These are phyloP conservation scores for Rhombomys opimus DNA, from an alignment of 2,113 vertebrate genomes.

Conservation along the genomic window DNA sequence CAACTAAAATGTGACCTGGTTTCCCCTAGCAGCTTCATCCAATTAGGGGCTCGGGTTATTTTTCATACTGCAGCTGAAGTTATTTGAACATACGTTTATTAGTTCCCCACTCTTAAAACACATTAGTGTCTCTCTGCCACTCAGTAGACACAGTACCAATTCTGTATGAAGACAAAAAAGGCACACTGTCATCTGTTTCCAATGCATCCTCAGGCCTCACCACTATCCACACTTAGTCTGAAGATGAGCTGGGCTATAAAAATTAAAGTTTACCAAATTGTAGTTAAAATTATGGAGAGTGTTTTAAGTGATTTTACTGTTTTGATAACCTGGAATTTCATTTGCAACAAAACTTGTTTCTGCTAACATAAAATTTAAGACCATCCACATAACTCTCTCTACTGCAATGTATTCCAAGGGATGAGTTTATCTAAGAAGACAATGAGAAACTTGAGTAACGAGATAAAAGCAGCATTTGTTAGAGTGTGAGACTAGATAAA, in stretches of 20 bases:
- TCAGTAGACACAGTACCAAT: background rate
- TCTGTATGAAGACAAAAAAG: background rate
- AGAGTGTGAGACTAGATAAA: background rate
- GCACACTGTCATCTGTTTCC: background rate
- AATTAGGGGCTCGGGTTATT: background rate
- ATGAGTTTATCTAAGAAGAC: background rate
- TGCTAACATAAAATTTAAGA: background rate
- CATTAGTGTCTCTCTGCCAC: background rate
- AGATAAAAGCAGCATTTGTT: slow-evolving; percentile 4
- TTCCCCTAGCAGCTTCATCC: background rate
- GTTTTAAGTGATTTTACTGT: background rate
- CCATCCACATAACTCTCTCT: background rate
- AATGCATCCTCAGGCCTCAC: background rate
- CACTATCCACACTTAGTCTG: background rate
- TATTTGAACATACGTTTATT: background rate
- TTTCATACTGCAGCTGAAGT: background rate
- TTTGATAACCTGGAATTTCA: background rate
- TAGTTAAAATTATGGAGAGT: background rate
- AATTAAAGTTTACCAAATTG: background rate
- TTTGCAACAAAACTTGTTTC: slow-evolving; percentile 4
- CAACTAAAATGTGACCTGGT: background rate
- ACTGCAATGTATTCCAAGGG: background rate
- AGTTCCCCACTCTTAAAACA: background rate
- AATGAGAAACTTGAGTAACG: slow-evolving; percentile 15
- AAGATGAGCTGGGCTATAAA: background rate